Percentiles rank a stretch among this genome's conserved stretches.
Conservation (phyloP, 1,140 invertebrate genomes). For the Nymphalis io region DNA sequence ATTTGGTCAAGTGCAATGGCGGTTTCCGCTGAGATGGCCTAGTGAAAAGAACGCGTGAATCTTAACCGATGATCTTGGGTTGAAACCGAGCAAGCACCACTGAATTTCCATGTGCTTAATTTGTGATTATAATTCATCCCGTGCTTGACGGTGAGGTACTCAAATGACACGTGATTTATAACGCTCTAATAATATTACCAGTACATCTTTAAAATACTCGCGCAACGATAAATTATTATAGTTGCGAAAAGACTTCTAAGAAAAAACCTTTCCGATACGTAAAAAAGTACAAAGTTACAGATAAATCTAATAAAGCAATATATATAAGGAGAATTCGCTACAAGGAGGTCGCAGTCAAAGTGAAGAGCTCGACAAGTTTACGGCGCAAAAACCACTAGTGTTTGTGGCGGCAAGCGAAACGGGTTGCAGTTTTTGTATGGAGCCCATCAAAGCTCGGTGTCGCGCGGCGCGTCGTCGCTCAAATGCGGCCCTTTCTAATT, state of each 20-base stretch:
- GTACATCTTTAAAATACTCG: conserved; percentile 55
- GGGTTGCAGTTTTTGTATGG: conserved; percentile 65
- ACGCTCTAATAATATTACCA: conserved; percentile 55
- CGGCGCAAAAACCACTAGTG: conserved; percentile 61
- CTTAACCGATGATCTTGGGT: no score
- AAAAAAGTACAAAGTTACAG: neutral
- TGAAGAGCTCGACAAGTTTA: conserved; percentile 59
- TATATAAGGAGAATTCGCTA: conserved; percentile 11
- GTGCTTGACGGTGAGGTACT: conserved; percentile 34
- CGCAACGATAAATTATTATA: neutral
- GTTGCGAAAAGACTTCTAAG: neutral
- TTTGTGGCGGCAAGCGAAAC: conserved; percentile 62
- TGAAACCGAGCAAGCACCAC: no score
- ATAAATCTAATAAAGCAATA: conserved; percentile 8
- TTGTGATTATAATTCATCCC: no score
- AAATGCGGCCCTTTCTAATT: conserved; percentile 72
- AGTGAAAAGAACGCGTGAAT: no score
- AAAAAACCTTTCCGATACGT: neutral
- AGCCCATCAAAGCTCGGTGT: conserved; percentile 66
- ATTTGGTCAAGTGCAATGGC: no score
- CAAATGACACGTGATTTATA: conserved; percentile 59
- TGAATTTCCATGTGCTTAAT: no score
- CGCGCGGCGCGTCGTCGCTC: conserved; percentile 64
- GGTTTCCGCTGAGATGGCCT: no score
- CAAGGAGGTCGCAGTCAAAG: conserved; percentile 60